Conservation (phyloP, 2,113 vertebrate genomes). For the Sturnus vulgaris region DNA sequence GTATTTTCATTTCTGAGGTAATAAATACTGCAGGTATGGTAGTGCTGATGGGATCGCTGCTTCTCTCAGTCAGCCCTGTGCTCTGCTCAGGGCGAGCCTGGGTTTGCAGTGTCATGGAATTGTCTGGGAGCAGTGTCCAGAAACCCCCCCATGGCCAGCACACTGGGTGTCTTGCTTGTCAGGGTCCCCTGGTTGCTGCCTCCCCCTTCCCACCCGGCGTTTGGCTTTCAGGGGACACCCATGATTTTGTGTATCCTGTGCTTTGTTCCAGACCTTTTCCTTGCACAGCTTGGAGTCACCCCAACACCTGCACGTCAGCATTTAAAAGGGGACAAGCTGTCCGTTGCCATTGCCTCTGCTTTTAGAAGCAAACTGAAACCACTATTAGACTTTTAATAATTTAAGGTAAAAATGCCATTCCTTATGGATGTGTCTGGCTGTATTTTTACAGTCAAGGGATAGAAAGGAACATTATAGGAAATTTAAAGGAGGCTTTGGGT, state of each 20-base stretch:
- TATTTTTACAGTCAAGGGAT: constrained; percentile 50
- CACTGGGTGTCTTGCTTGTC: accelerated
- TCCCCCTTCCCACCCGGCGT: not conserved
- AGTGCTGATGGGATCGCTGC: not conserved
- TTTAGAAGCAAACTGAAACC: constrained; percentile 12
- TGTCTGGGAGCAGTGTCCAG: not conserved
- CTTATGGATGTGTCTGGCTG: constrained; percentile 8
- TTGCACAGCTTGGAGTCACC: not conserved
- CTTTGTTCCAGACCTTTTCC: not conserved
- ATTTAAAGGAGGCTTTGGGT: constrained; percentile 49
- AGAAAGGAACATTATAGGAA: constrained; percentile 59
- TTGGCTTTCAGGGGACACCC: not conserved
- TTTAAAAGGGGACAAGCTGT: not conserved
- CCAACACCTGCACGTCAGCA: not conserved
- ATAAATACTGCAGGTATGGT: not conserved
- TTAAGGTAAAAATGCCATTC: constrained; percentile 16
- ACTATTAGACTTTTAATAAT: constrained; percentile 43
- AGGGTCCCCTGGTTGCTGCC: not conserved
- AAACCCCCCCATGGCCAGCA: accelerated
- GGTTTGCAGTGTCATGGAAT: not conserved
- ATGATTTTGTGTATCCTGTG: not conserved
- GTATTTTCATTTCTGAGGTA: not conserved
- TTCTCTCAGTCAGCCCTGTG: not conserved
- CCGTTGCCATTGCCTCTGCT: not conserved
- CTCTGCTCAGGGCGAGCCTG: not conserved